Evolutionary conservation across 2,797 vertebrate species (phyloP), one percentile per base, ranked within the genome.

Genomic region (Sebastes cheni): DNA sequence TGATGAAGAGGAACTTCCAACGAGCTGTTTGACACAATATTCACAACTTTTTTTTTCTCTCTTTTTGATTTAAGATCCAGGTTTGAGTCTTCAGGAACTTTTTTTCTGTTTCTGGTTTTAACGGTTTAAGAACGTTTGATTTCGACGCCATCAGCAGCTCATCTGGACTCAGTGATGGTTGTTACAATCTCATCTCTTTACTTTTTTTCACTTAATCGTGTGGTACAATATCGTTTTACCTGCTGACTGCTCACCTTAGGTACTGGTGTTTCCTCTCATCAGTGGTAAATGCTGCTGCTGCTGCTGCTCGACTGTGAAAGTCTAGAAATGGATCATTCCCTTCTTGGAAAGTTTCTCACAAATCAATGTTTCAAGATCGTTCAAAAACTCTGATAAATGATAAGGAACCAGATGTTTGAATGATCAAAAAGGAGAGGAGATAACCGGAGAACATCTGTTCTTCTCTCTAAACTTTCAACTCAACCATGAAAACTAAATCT

Each of bases 201-300:
- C 2, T 64, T 25, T 58, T 46, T 75, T 46, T 75, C 23, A 23
- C 50, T 22, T 2, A 0, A 34, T 50, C 9, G 0, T 68, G 42
- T 66, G 89, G 88, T 88, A 86, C 88, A 70, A 2, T 4, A 4
- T 75, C 11, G 1, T 65, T 69, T 52, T n/a, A 74, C 4, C 67
- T 32, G 71, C 77, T 68, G 85, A 0, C 30, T 58, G 8, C 56
- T 56, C 4, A 18, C 8, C 34, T n/a, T 2, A 2, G 86, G 86
- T 89, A 83, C 90, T 64, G 23, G 0, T 58, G 29, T 64, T 75
- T 66, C 6, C 55, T 39, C 13, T 70, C 56, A 0, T 6, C n/a
- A 67, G 30, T 69, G 22, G 56, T 54, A 11, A 60, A 66, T 14
- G 9, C 1, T 14, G 54, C 27, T 20, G 52, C 22, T 54, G 52